A percentile compares a stretch with the other conserved stretches of the same genome.
Conservation (phyloP, 1,140 invertebrate genomes). For the Diprion similis region DNA sequence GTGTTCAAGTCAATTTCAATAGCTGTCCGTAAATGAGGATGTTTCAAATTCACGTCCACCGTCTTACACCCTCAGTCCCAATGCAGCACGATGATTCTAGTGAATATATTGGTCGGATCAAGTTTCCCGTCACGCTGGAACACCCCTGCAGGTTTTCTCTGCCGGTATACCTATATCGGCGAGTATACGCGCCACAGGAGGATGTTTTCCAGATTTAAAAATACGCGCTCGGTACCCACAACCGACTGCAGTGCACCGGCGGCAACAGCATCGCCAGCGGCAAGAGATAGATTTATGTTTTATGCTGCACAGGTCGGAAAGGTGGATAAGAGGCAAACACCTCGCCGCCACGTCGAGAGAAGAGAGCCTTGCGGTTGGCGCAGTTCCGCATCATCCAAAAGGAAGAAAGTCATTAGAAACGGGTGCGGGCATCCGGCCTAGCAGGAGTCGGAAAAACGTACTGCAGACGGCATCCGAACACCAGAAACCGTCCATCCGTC, state of each 20-base stretch:
- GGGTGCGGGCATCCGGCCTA: background rate
- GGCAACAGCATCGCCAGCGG: too few relatives aligned
- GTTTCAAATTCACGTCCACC: too few relatives aligned
- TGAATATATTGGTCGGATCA: background rate
- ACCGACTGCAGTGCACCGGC: background rate
- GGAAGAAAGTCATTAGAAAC: background rate
- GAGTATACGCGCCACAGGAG: background rate
- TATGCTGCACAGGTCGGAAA: background rate
- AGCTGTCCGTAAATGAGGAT: too few relatives aligned
- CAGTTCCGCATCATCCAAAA: background rate
- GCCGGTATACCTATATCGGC: background rate
- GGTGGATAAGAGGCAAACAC: background rate
- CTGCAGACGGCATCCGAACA: too few relatives aligned
- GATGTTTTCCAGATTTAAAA: constrained; percentile 20
- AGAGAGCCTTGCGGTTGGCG: background rate
- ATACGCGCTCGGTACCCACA: background rate
- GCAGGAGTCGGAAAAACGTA: background rate
- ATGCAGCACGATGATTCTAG: background rate
- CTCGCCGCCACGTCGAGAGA: background rate
- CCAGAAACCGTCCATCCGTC: too few relatives aligned
- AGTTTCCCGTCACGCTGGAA: constrained; percentile 2
- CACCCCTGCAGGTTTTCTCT: background rate
- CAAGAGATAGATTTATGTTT: constrained; percentile 14
- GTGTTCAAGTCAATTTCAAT: too few relatives aligned
- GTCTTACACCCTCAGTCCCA: too few relatives aligned